Evolutionary conservation across 35 echinoderm and acorn worm genomes (phyloP).

Genomic region (Lytechinus pictus): DNA sequence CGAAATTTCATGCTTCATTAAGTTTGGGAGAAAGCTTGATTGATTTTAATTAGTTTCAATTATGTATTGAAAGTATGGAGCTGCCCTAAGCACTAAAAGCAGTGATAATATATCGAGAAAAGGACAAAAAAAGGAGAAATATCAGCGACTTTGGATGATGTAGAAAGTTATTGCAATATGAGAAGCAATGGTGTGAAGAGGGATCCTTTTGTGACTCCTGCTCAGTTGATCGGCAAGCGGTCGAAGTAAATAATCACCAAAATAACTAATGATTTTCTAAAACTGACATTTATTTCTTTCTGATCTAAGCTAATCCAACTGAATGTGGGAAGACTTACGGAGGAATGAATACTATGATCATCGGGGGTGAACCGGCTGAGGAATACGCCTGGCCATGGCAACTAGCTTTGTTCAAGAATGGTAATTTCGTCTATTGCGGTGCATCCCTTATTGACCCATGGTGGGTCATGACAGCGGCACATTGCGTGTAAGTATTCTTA

Average conservation of each 20-base stretch:
- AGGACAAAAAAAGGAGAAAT: too few species aligned
- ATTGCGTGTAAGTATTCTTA: conserved; percentile 61
- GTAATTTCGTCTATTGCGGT: conserved; percentile 9
- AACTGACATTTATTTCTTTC: neutral
- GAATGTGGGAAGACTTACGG: neutral
- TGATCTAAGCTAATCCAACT: neutral
- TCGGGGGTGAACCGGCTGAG: neutral
- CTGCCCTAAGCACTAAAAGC: too few species aligned
- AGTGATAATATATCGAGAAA: too few species aligned
- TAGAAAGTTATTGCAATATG: too few species aligned
- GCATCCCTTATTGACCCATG: conserved; percentile 55
- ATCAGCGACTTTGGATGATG: too few species aligned
- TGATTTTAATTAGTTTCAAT: too few species aligned
- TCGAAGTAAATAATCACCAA: neutral
- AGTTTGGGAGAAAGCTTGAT: too few species aligned
- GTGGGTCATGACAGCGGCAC: conserved; percentile 68
- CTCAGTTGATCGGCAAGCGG: too few species aligned
- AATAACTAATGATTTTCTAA: neutral
- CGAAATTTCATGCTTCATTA: too few species aligned
- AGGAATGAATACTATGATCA: neutral
- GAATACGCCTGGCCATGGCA: neutral
- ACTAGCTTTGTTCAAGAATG: neutral
- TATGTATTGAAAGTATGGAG: too few species aligned
- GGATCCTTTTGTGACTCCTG: too few species aligned
- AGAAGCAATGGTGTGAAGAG: too few species aligned